These are phyloP conservation scores for Drosophila glabriapex DNA, from an alignment of 2,888 invertebrate species.

Conservation along the genomic window DNA sequence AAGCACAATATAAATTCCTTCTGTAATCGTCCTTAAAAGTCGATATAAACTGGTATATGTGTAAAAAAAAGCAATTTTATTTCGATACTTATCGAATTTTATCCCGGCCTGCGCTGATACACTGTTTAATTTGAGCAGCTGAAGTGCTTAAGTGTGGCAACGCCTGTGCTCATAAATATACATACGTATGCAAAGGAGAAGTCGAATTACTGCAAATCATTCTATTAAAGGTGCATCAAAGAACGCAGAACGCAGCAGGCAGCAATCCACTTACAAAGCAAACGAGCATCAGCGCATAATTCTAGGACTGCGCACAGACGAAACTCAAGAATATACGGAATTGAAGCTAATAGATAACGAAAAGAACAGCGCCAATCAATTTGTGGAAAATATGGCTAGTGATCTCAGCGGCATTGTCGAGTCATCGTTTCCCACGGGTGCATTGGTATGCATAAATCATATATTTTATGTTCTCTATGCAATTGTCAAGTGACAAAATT, in stretches of 20 bases:
- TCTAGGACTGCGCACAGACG: slow-evolving; percentile 23
- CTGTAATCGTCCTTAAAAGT: background rate
- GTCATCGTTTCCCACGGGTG: slow-evolving; percentile 92
- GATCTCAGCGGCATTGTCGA: slow-evolving; percentile 85
- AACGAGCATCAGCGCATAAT: slow-evolving; percentile 22
- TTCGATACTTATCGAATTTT: background rate
- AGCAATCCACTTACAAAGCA: slow-evolving; percentile 19
- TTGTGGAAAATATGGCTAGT: slow-evolving; percentile 62
- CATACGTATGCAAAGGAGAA: slow-evolving; percentile 47
- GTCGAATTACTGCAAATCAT: slow-evolving; percentile 59
- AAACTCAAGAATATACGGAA: slow-evolving; percentile 25
- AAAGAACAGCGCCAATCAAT: slow-evolving; percentile 31
- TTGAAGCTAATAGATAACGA: slow-evolving; percentile 21
- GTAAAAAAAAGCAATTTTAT: background rate
- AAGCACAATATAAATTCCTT: background rate
- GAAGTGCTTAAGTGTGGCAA: slow-evolving; percentile 37
- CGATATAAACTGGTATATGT: no score
- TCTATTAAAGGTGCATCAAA: slow-evolving; percentile 51
- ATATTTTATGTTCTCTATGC: background rate
- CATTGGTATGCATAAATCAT: slow-evolving; percentile 87
- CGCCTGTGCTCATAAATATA: slow-evolving; percentile 29
- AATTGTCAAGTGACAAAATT: background rate
- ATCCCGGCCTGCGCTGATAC: slow-evolving; percentile 15
- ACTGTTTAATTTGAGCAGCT: slow-evolving; percentile 34
- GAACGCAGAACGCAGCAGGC: slow-evolving; percentile 34